These are phyloP conservation scores for Bufotes viridis DNA, from an alignment of 2,797 vertebrate species.

Conservation along the genomic window DNA sequence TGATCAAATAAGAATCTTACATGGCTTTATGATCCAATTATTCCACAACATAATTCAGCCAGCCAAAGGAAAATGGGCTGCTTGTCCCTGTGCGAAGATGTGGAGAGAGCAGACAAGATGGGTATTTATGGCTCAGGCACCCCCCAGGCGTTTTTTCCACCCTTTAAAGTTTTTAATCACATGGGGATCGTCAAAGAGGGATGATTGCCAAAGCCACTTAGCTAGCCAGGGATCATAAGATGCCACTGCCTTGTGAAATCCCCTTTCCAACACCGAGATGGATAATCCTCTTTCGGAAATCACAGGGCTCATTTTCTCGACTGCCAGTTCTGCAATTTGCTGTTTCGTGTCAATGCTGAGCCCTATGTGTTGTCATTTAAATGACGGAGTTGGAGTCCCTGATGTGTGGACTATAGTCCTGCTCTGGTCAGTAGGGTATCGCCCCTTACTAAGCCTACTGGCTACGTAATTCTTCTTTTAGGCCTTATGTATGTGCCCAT, in stretches of 20 bases:
- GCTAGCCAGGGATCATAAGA: conserved; percentile 61
- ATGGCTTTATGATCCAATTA: conserved; percentile 61
- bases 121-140: conserved; percentile 54
- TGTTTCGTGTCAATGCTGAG: conserved; percentile 54
- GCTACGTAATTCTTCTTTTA: background rate
- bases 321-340: conserved; percentile 52
- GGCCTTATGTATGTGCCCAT: background rate
- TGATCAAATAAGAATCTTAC: conserved; percentile 60
- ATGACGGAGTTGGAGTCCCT: conserved; percentile 18
- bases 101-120: conserved; percentile 50
- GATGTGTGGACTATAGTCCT: background rate
- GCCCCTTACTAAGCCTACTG: background rate
- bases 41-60: conserved; percentile 52
- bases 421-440: background rate
- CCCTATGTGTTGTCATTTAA: conserved; percentile 41
- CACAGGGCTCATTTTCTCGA: conserved; percentile 52
- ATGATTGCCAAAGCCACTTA: conserved; percentile 63
- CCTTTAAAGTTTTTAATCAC: conserved; percentile 64
- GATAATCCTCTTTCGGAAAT: conserved; percentile 63
- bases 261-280: conserved; percentile 58
- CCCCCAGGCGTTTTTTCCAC: conserved; percentile 60
- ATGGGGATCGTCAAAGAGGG: conserved; percentile 50
- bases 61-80: conserved; percentile 45
- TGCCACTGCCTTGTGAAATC: conserved; percentile 58
- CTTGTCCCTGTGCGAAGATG: conserved; percentile 54